Percentiles rank a stretch among this genome's conserved stretches.
Evolutionary conservation across 2,888 invertebrate species (phyloP).

Genomic region (Aphidius colemani): DNA sequence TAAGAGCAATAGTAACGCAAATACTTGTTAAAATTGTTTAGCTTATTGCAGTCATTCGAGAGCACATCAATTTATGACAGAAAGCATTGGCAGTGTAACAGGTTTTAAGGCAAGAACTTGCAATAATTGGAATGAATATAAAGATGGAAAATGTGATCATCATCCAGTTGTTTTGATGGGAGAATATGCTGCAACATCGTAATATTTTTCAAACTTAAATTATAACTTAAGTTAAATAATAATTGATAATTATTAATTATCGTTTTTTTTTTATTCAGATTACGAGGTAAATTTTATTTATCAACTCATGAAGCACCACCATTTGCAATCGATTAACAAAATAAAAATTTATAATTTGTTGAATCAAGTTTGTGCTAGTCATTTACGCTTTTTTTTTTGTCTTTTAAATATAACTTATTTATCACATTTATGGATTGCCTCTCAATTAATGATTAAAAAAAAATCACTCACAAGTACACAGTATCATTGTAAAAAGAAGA

Average conservation of each 20-base stretch:
- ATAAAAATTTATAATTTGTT: not conserved
- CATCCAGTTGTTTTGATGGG: slow-evolving; percentile 49
- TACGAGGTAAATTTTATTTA: slow-evolving; percentile 50
- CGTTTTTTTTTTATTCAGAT: slow-evolving; percentile 33
- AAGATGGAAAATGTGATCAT: slow-evolving; percentile 42
- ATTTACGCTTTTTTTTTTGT: slow-evolving; percentile 43
- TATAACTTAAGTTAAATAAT: not conserved
- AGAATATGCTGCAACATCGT: slow-evolving; percentile 50
- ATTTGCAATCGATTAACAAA: slow-evolving; percentile 43
- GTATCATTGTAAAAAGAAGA: too few species aligned
- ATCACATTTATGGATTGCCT: slow-evolving; percentile 17
- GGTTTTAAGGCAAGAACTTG: slow-evolving; percentile 46
- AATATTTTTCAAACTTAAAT: slow-evolving; percentile 20
- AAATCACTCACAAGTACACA: not conserved
- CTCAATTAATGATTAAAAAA: not conserved
- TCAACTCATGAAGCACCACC: slow-evolving; percentile 49
- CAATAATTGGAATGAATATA: slow-evolving; percentile 47
- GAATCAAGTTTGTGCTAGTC: slow-evolving; percentile 46
- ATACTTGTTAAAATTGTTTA: slow-evolving; percentile 20
- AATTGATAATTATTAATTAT: slow-evolving; percentile 3
- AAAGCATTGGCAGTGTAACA: slow-evolving; percentile 45
- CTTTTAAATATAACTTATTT: slow-evolving; percentile 30
- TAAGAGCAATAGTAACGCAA: too few species aligned
- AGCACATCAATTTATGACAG: slow-evolving; percentile 48
- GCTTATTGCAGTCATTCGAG: slow-evolving; percentile 49